phyloP scores from a whole-genome alignment of 2,797 vertebrate species.

The Myotis planiceps region DNA sequence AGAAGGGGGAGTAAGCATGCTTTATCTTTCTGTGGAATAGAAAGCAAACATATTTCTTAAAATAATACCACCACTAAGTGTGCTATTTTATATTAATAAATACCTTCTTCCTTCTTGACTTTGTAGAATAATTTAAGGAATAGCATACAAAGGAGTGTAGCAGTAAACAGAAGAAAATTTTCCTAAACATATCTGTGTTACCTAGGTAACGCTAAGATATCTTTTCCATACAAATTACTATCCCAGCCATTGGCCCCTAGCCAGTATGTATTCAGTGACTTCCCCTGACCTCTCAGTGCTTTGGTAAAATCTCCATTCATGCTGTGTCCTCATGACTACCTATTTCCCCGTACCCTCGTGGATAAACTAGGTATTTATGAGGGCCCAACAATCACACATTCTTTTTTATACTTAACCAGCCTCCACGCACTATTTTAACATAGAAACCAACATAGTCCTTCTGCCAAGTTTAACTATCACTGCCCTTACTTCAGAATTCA shows the following conservation, averaged over 20 bases:
- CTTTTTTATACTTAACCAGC: not conserved
- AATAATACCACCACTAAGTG: not conserved
- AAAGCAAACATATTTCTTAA: not conserved
- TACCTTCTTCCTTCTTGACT: not conserved
- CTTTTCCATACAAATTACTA: not conserved
- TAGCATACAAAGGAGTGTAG: not conserved
- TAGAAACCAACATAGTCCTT: not conserved
- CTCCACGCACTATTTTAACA: not conserved
- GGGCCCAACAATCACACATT: not conserved
- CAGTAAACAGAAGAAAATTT: not conserved
- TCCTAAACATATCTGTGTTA: not conserved
- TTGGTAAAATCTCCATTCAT: not conserved
- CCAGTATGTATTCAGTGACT: not conserved
- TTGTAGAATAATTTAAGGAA: not conserved
- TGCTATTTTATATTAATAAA: slow-evolving; percentile 15
- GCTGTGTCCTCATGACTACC: not conserved
- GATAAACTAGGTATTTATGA: not conserved
- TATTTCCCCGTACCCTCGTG: not conserved
- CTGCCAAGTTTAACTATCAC: not conserved
- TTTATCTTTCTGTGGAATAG: not conserved
- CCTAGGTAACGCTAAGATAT: not conserved
- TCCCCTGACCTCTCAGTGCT: not conserved
- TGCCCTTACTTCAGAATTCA: not conserved
- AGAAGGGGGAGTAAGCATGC: not conserved
- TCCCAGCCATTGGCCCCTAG: not conserved